These are phyloP conservation scores for Mastigias papua DNA, from an alignment of 30 jellyfish, hydroid and myxozoan species.

Conservation along the genomic window DNA sequence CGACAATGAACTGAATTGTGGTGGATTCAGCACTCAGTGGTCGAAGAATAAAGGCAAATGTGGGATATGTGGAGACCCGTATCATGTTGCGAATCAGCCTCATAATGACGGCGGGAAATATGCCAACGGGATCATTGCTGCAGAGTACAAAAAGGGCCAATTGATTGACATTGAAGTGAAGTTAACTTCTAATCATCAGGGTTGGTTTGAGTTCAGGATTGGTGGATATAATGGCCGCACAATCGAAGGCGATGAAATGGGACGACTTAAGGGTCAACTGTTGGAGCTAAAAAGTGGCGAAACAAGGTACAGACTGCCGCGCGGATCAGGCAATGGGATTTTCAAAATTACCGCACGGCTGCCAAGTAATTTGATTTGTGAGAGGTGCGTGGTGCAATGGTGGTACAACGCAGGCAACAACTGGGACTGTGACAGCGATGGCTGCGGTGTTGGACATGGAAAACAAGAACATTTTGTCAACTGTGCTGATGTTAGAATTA, in stretches of 20 bases:
- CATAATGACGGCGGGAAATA: conserved; percentile 75
- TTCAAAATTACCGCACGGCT: conserved; percentile 53
- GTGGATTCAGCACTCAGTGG: conserved; percentile 82
- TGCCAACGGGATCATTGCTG: conserved; percentile 80
- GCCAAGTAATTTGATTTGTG: conserved; percentile 78
- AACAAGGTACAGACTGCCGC: conserved; percentile 72
- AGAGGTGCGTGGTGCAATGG: conserved; percentile 93
- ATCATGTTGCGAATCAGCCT: conserved; percentile 62
- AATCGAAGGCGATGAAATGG: conserved; percentile 63
- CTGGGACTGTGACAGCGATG: conserved; percentile 90
- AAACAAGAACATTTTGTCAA: conserved; percentile 92
- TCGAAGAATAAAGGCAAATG: conserved; percentile 82
- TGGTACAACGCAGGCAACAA: conserved; percentile 88
- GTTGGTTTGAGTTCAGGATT: conserved; percentile 81
- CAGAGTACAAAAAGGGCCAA: conserved; percentile 80
- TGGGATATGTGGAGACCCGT: conserved; percentile 94
- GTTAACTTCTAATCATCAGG: conserved; percentile 84
- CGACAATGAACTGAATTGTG: conserved; percentile 90
- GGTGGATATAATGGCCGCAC: conserved; percentile 33
- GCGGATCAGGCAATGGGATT: conserved; percentile 64
- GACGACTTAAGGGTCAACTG: conserved; percentile 71
- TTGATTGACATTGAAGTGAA: conserved; percentile 76
- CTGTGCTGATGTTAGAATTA: conserved; percentile 88
- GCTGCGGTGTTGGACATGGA: conserved; percentile 90
- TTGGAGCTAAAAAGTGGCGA: conserved; percentile 80